These are phyloP conservation scores for Sminthurides aquaticus DNA, from an alignment of 2,888 invertebrate genomes.

Conservation along the genomic window DNA sequence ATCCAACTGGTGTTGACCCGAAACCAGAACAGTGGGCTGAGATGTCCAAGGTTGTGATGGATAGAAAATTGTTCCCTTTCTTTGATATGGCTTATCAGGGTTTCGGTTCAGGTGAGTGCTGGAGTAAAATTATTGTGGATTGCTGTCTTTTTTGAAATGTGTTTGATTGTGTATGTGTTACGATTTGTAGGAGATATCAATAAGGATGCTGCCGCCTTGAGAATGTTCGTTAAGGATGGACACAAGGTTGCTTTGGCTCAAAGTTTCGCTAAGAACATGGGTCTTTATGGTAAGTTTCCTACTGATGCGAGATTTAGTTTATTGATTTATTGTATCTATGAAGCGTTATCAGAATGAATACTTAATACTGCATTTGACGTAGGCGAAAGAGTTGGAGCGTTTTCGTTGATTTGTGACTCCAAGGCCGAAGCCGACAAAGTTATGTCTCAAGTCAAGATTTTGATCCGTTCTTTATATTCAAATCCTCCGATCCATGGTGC, in stretches of 20 bases:
- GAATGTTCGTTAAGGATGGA: constrained; percentile 79
- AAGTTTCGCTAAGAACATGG: constrained; percentile 98
- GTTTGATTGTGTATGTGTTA: background rate
- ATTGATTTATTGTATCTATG: no score
- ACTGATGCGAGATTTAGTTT: no score
- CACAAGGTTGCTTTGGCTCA: constrained; percentile 80
- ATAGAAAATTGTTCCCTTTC: constrained; percentile 75
- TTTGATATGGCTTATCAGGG: constrained; percentile 99
- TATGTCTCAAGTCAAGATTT: constrained; percentile 89
- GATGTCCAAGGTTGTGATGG: constrained; percentile 72
- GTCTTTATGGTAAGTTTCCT: constrained; percentile 56
- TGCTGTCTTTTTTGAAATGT: background rate
- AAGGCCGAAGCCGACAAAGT: constrained; percentile 74
- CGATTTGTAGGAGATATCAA: constrained; percentile 62
- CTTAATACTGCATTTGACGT: no score
- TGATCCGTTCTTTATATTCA: constrained; percentile 92
- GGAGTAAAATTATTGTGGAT: background rate
- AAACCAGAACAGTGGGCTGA: constrained; percentile 80
- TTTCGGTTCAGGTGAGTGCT: constrained; percentile 65
- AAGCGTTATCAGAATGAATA: no score
- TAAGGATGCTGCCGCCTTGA: constrained; percentile 79
- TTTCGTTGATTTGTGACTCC: constrained; percentile 65
- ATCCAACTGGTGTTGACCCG: constrained; percentile 94
- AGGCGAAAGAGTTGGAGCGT: constrained; percentile 92
- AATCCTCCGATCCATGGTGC: constrained; percentile 94